Percentiles rank a stretch among this genome's conserved stretches.
phyloP scores from a whole-genome alignment of 1,140 invertebrate genomes.

The Zaprionus davidi region DNA sequence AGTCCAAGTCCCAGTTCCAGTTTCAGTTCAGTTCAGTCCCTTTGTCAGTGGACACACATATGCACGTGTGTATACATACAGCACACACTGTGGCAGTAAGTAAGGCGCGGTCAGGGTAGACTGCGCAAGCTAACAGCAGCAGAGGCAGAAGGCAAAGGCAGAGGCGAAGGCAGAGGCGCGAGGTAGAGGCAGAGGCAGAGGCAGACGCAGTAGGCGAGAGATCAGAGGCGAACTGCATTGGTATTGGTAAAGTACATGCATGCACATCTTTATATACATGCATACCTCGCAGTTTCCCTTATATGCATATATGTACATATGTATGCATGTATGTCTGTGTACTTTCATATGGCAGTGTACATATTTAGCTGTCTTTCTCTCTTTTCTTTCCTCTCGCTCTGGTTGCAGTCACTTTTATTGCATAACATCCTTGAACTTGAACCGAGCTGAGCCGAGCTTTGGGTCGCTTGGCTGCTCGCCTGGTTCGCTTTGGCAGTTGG shows the following conservation, averaged over 20 bases:
- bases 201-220: slow-evolving; percentile 29
- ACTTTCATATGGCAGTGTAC: not conserved
- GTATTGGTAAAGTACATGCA: slow-evolving; percentile 15
- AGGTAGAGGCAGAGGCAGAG: not conserved
- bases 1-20: slow-evolving; percentile 17
- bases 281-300: slow-evolving; percentile 32
- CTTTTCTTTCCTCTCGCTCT: slow-evolving; percentile 21
- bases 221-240: slow-evolving; percentile 39
- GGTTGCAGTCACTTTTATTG: slow-evolving; percentile 59
- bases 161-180: not conserved
- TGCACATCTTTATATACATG: not conserved
- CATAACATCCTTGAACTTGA: slow-evolving; percentile 84
- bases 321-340: not conserved
- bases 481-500: slow-evolving; percentile 33
- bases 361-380: slow-evolving; percentile 25
- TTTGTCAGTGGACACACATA: slow-evolving; percentile 11
- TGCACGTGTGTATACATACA: slow-evolving; percentile 1
- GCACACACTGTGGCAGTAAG: slow-evolving; percentile 19
- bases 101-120: slow-evolving; percentile 67
- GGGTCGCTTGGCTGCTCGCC: slow-evolving; percentile 56
- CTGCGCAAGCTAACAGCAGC: slow-evolving; percentile 69
- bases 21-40: slow-evolving; percentile 8
- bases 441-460: slow-evolving; percentile 64
- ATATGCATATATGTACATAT: slow-evolving; percentile 8
- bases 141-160: slow-evolving; percentile 13